Evolutionary conservation across 2,113 vertebrate species (phyloP).

Genomic region (Trachemys scripta): DNA sequence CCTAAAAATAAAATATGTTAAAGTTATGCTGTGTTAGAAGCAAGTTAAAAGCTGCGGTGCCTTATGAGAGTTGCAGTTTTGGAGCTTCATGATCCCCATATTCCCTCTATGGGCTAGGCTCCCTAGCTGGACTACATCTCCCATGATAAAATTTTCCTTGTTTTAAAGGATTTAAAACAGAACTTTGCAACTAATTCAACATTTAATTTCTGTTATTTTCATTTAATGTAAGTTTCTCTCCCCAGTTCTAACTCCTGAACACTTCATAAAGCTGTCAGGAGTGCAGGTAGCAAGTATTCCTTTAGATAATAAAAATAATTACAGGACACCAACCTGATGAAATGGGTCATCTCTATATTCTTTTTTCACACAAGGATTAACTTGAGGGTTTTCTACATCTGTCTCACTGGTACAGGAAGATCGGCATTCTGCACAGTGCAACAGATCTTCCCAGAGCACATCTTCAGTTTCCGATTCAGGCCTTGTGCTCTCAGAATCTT

Average conservation of each 20-base stretch:
- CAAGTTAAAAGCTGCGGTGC: neutral
- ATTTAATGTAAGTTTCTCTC: neutral
- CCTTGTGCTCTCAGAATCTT: slow-evolving; percentile 94
- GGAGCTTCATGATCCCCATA: neutral
- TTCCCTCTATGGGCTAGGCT: neutral
- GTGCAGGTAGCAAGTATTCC: neutral
- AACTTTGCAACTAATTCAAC: neutral
- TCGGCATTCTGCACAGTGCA: slow-evolving; percentile 95
- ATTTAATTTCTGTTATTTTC: neutral
- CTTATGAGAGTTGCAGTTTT: neutral
- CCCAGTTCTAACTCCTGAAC: neutral
- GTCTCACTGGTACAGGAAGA: slow-evolving; percentile 96
- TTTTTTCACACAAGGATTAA: slow-evolving; percentile 89
- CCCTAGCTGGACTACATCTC: neutral
- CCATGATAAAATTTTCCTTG: neutral
- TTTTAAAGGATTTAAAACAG: neutral
- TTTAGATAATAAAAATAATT: neutral
- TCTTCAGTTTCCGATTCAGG: slow-evolving; percentile 98
- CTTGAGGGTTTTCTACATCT: slow-evolving; percentile 89
- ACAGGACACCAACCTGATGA: slow-evolving; percentile 87
- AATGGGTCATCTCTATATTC: slow-evolving; percentile 98
- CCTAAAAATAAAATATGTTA: too few relatives aligned
- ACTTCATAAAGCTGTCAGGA: neutral
- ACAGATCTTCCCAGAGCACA: slow-evolving; percentile 96
- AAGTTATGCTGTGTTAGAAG: too few relatives aligned